Evolutionary conservation across 2,113 vertebrate species (phyloP).

Genomic region (Gavialis gangeticus): DNA sequence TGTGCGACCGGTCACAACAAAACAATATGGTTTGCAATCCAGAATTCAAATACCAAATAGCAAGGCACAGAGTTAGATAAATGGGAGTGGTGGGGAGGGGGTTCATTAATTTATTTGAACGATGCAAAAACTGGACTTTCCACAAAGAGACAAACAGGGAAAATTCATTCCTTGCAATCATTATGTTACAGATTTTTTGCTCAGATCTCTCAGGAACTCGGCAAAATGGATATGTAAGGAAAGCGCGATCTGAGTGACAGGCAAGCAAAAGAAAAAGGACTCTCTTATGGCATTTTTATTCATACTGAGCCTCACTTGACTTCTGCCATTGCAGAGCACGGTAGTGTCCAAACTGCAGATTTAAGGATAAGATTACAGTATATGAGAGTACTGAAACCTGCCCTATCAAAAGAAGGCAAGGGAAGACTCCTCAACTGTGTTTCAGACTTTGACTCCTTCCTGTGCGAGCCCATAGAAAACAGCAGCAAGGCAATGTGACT

Average conservation of each 20-base stretch:
- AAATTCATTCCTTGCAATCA: neutral
- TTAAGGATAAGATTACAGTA: constrained; percentile 37
- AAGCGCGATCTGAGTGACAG: constrained; percentile 35
- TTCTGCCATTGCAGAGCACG: constrained; percentile 25
- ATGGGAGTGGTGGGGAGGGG: neutral
- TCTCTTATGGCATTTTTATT: constrained; percentile 29
- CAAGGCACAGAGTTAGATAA: constrained; percentile 5
- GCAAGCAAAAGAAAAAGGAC: neutral
- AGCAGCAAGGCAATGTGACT: constrained; percentile 36
- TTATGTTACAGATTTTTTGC: constrained; percentile 1
- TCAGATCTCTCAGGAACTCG: neutral
- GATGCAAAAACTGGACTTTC: constrained; percentile 21
- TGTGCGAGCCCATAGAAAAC: constrained; percentile 5
- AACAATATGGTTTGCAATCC: neutral
- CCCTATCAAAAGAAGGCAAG: constrained; percentile 30
- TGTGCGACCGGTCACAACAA: neutral
- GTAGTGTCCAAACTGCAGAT: constrained; percentile 41
- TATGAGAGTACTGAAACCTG: constrained; percentile 40
- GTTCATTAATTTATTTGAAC: constrained; percentile 19
- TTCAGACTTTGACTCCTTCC: constrained; percentile 15
- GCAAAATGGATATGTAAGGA: constrained; percentile 37
- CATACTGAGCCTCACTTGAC: neutral
- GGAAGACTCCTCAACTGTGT: constrained; percentile 12
- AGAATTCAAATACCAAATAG: constrained; percentile 16
- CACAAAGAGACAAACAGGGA: neutral